A percentile compares a stretch with the other conserved stretches of the same genome.
Evolutionary conservation across 2,113 vertebrate genomes (phyloP).

Genomic region (Ptilorrhoa leucosticta): DNA sequence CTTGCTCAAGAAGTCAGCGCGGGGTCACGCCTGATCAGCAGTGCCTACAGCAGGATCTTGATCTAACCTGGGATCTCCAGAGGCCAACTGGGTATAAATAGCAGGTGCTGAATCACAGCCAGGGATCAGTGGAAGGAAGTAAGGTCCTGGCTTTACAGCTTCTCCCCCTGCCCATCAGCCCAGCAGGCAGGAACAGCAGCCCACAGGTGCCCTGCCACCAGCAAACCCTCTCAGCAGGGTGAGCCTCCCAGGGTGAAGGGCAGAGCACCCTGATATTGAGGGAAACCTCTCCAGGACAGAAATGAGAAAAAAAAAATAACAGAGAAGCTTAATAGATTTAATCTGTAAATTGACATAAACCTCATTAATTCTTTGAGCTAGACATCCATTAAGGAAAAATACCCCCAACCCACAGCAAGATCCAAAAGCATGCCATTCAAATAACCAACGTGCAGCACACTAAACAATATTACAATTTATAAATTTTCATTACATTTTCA

Average conservation of each 20-base stretch:
- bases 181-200: neutral
- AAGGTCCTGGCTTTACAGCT: neutral
- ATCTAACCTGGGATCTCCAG: neutral
- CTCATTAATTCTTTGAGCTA: neutral
- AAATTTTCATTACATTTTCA: neutral
- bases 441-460: neutral
- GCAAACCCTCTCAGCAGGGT: neutral
- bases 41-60: neutral
- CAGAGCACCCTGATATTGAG: neutral
- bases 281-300: neutral
- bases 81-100: neutral
- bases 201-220: fast-evolving
- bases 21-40: neutral
- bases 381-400: neutral
- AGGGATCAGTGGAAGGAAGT: neutral
- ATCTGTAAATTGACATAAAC: neutral
- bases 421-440: neutral
- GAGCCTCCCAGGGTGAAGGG: neutral
- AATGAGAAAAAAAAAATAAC: neutral
- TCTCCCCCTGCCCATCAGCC: neutral
- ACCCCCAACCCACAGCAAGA: neutral
- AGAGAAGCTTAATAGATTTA: neutral
- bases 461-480: neutral
- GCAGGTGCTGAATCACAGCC: neutral
- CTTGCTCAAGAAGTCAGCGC: neutral